These are phyloP conservation scores for Tokudaia muenninki DNA, from an alignment of 2,797 vertebrate species.

Conservation along the genomic window DNA sequence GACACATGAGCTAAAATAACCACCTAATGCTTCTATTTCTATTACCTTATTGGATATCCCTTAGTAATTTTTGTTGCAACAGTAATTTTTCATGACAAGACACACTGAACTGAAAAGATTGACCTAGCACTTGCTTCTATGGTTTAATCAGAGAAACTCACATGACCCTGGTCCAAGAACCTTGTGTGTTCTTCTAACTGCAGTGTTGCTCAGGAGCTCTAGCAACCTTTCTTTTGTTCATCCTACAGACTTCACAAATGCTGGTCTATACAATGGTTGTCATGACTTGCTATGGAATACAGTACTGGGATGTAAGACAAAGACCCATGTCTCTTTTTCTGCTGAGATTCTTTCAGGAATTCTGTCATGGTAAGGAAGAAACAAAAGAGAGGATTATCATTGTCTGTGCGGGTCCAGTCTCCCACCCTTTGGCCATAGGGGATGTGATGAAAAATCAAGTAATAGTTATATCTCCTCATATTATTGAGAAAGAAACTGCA, in stretches of 20 bases:
- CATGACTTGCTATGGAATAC: not conserved
- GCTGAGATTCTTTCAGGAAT: not conserved
- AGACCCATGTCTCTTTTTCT: not conserved
- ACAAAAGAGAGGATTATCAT: not conserved
- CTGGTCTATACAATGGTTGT: not conserved
- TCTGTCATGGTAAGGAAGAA: not conserved
- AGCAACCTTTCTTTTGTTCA: not conserved
- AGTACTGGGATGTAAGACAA: not conserved
- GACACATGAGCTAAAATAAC: not conserved
- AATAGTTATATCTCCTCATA: not conserved
- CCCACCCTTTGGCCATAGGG: not conserved
- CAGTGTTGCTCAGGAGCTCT: not conserved
- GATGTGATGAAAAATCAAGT: not conserved
- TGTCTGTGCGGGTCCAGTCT: not conserved
- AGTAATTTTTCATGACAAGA: not conserved
- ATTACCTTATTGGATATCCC: not conserved
- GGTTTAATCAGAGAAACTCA: not conserved
- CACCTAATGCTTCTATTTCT: not conserved
- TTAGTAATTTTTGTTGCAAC: not conserved
- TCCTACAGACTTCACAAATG: not conserved
- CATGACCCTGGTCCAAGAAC: not conserved
- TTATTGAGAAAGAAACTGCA: not conserved
- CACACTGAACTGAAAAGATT: not conserved
- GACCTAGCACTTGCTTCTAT: not conserved
- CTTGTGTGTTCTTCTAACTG: not conserved